Conservation (phyloP, 2,797 vertebrate genomes). For the Rhinophrynus dorsalis region DNA sequence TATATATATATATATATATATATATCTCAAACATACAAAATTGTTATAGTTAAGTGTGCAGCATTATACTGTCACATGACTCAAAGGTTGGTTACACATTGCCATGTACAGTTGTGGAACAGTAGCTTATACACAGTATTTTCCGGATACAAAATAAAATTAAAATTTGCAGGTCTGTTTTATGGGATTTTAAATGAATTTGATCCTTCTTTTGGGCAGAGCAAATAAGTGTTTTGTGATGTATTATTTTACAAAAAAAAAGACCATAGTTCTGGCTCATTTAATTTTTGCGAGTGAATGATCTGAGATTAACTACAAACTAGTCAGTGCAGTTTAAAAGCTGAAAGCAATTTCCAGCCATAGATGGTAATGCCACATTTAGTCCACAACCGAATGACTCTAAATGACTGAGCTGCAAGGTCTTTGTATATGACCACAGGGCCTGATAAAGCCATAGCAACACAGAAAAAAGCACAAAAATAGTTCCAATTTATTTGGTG, state of each 20-base stretch:
- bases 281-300: constrained; percentile 81
- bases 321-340: constrained; percentile 84
- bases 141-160: constrained; percentile 92
- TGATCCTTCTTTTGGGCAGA: constrained; percentile 85
- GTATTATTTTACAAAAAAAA: constrained; percentile 71
- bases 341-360: constrained; percentile 84
- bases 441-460: constrained; percentile 81
- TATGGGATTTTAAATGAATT: constrained; percentile 87
- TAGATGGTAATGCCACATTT: constrained; percentile 83
- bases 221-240: constrained; percentile 89
- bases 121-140: constrained; percentile 74
- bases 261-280: constrained; percentile 78
- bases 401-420: constrained; percentile 80
- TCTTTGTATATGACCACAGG: constrained; percentile 81
- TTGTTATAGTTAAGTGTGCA: constrained; percentile 76
- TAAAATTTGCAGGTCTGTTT: constrained; percentile 89
- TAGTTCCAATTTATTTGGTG: constrained; percentile 83
- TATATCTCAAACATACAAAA: constrained; percentile 67
- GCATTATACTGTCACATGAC: constrained; percentile 74
- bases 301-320: constrained; percentile 86
- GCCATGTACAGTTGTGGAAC: constrained; percentile 39
- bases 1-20: no score
- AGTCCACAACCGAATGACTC: constrained; percentile 81
- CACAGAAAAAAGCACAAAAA: constrained; percentile 79
- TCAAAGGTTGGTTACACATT: constrained; percentile 87